Conservation (phyloP, 64 coral and sea anemone genomes). For the Stichodactyla mertensii region DNA sequence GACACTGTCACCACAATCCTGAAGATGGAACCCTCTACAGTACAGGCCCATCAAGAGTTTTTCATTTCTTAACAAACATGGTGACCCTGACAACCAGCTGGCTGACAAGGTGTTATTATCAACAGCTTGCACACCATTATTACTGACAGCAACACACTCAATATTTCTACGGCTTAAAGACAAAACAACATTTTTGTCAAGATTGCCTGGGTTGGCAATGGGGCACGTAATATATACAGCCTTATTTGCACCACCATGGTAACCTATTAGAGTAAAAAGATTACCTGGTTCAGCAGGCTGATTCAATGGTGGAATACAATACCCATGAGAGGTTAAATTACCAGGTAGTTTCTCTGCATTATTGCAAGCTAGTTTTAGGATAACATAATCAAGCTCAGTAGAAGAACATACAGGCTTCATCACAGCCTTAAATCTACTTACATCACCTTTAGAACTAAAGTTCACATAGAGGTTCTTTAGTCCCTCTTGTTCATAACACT, state of each 20-base stretch:
- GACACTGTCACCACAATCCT: background rate
- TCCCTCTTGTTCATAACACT: background rate
- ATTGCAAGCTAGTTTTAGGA: background rate
- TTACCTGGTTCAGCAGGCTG: background rate
- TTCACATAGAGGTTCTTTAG: constrained; percentile 3
- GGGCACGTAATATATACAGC: background rate
- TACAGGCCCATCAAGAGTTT: background rate
- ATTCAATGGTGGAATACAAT: background rate
- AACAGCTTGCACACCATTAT: background rate
- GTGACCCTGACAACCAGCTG: background rate
- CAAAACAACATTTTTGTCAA: constrained; percentile 5
- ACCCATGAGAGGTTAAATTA: background rate
- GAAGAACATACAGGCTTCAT: background rate
- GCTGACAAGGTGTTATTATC: background rate
- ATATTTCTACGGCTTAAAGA: background rate
- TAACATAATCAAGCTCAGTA: background rate
- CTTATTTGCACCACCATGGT: background rate
- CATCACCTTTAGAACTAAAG: background rate
- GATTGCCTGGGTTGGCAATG: background rate
- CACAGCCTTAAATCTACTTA: background rate
- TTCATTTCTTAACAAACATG: background rate
- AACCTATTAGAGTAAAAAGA: background rate
- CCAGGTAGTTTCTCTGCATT: background rate
- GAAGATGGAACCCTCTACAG: background rate
- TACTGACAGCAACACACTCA: background rate